Evolutionary conservation across 2,797 vertebrate species (phyloP).

Genomic region (Pteronotus mesoamericanus): DNA sequence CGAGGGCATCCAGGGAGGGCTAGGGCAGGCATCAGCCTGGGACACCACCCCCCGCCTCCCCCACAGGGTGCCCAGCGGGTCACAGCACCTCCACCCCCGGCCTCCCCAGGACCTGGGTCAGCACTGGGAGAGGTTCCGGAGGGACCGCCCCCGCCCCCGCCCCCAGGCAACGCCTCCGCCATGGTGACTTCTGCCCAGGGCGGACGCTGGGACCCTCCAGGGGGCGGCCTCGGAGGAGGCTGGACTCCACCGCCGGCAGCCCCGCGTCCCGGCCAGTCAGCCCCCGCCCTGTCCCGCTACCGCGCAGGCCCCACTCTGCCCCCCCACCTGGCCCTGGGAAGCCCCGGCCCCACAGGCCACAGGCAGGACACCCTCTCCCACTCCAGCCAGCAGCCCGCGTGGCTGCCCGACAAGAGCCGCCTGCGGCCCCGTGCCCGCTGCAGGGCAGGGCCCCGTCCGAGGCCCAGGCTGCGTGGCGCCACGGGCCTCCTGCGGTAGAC

Average conservation of each 20-base stretch:
- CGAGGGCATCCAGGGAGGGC: neutral
- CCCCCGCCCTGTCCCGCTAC: neutral
- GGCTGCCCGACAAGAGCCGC: neutral
- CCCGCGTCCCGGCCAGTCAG: neutral
- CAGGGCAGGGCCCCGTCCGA: rapidly evolving
- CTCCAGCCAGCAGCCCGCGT: neutral
- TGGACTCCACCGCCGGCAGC: neutral
- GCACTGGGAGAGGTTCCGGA: neutral
- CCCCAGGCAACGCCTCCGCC: neutral
- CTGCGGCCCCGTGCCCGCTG: neutral
- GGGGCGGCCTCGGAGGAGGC: neutral
- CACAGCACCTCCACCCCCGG: neutral
- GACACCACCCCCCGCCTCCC: no score
- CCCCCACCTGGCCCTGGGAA: neutral
- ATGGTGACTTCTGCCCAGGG: neutral
- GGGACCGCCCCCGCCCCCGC: no score
- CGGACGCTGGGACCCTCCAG: neutral
- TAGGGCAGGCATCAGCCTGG: neutral
- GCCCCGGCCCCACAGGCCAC: neutral
- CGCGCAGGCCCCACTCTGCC: neutral
- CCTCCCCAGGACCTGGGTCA: neutral
- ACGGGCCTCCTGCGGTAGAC: neutral
- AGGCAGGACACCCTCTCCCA: neutral
- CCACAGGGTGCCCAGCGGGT: neutral
- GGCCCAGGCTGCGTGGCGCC: neutral